These are phyloP conservation scores for Nylanderia fulva DNA, from an alignment of 1,140 invertebrate species.

Conservation along the genomic window DNA sequence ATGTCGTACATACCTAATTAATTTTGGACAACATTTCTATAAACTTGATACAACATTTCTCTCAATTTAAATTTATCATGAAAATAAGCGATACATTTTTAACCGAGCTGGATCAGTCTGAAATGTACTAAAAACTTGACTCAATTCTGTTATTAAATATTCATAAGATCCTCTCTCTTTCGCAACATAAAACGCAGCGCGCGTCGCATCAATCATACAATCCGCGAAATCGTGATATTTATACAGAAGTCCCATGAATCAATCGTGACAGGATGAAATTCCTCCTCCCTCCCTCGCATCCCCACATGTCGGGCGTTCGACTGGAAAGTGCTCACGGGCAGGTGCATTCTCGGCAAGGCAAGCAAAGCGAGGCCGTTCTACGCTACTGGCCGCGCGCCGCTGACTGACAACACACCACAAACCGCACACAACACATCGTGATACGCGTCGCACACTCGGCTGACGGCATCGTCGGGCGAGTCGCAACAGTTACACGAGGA, in stretches of 20 bases:
- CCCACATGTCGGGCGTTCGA: slow-evolving; percentile 22
- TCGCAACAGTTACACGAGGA: slow-evolving; percentile 40
- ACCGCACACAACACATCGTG: neutral
- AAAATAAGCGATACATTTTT: neutral
- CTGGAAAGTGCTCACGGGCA: slow-evolving; percentile 41
- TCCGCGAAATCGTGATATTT: slow-evolving; percentile 2
- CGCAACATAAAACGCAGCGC: neutral
- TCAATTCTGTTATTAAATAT: neutral
- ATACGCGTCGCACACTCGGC: slow-evolving; percentile 14
- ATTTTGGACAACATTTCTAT: neutral
- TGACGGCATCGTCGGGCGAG: slow-evolving; percentile 12
- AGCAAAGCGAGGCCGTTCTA: slow-evolving; percentile 41
- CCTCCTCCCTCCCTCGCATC: neutral
- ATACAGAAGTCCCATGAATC: slow-evolving; percentile 8
- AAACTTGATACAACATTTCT: neutral
- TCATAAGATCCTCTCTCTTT: too few species aligned
- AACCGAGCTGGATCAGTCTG: neutral
- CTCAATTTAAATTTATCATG: neutral
- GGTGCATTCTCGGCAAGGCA: slow-evolving; percentile 39
- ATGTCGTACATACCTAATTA: neutral
- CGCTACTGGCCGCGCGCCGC: slow-evolving; percentile 23
- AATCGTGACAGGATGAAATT: slow-evolving; percentile 35
- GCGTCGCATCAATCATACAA: neutral
- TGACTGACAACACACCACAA: slow-evolving; percentile 25
- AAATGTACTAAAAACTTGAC: neutral